Evolutionary conservation across 2,113 vertebrate genomes (phyloP).

Genomic region (Antigone vipio): DNA sequence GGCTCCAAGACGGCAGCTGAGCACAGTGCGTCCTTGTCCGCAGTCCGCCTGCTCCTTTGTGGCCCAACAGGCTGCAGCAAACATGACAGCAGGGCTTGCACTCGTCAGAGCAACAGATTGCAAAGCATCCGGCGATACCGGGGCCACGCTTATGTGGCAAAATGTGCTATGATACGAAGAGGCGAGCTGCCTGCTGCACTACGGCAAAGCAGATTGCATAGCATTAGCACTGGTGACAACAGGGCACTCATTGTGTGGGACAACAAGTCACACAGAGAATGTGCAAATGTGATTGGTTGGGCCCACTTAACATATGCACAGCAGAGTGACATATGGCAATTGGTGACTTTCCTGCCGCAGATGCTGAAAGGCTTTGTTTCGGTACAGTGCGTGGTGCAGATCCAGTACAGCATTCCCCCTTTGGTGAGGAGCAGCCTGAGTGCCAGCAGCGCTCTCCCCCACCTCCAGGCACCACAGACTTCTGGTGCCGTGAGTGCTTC

Average conservation of each 20-base stretch:
- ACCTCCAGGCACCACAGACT: background rate
- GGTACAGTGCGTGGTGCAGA: background rate
- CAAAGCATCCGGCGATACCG: background rate
- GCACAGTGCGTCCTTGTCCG: background rate
- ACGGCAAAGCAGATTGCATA: constrained; percentile 28
- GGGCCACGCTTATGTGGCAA: background rate
- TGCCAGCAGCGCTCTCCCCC: background rate
- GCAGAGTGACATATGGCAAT: constrained; percentile 54
- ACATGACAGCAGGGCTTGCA: constrained; percentile 4
- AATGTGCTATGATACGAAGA: background rate
- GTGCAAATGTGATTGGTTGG: background rate
- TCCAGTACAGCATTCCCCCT: background rate
- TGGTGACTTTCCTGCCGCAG: constrained; percentile 40
- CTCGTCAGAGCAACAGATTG: constrained; percentile 33
- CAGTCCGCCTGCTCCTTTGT: background rate
- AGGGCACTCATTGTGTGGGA: constrained; percentile 49
- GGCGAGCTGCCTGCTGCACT: constrained; percentile 4
- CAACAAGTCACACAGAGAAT: constrained; percentile 6
- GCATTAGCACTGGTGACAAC: constrained; percentile 28
- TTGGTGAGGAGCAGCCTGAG: background rate
- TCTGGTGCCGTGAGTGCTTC: background rate
- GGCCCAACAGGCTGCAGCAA: background rate
- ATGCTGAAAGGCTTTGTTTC: constrained; percentile 54
- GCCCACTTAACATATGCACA: constrained; percentile 38
- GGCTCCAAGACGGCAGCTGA: background rate